These are phyloP conservation scores for Caenorhabditis doughertyi DNA, from an alignment of 2,888 invertebrate genomes.

Conservation along the genomic window DNA sequence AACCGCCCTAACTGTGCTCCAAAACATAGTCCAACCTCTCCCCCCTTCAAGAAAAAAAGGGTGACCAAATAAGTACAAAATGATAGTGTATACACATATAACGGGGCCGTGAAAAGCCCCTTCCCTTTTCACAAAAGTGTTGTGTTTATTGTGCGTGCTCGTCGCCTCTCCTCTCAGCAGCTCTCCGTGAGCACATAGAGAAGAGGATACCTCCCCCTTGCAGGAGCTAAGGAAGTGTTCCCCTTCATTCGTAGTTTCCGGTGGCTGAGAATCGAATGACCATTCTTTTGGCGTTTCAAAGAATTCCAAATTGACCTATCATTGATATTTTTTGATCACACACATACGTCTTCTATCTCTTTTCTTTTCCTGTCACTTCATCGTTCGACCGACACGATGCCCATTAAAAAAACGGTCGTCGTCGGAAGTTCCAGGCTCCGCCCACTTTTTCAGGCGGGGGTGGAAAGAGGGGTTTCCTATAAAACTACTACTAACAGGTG, in stretches of 20 bases:
- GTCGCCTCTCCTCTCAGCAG: background rate
- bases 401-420: background rate
- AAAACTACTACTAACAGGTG: slow-evolving; percentile 27
- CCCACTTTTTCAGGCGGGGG: slow-evolving; percentile 10
- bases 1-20: too few species aligned
- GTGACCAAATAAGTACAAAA: slow-evolving; percentile 6
- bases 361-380: background rate
- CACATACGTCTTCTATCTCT: background rate
- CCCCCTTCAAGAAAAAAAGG: background rate
- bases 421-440: slow-evolving; percentile 27
- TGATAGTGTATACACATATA: slow-evolving; percentile 20
- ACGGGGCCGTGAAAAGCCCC: background rate
- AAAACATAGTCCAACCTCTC: too few species aligned
- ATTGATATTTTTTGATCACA: slow-evolving; percentile 53
- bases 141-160: slow-evolving; percentile 61
- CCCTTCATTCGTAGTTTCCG: background rate
- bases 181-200: slow-evolving; percentile 55
- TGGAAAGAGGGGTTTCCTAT: slow-evolving; percentile 23
- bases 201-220: background rate
- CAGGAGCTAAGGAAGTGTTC: too few species aligned
- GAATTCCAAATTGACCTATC: slow-evolving; percentile 58
- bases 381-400: slow-evolving; percentile 4
- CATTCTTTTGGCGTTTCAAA: background rate
- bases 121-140: slow-evolving; percentile 14
- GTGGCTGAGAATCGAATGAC: background rate